Percentiles rank a stretch among this genome's conserved stretches.
These are phyloP conservation scores for Cerceris ruficornis DNA, from an alignment of 2,888 invertebrate species.

Conservation along the genomic window DNA sequence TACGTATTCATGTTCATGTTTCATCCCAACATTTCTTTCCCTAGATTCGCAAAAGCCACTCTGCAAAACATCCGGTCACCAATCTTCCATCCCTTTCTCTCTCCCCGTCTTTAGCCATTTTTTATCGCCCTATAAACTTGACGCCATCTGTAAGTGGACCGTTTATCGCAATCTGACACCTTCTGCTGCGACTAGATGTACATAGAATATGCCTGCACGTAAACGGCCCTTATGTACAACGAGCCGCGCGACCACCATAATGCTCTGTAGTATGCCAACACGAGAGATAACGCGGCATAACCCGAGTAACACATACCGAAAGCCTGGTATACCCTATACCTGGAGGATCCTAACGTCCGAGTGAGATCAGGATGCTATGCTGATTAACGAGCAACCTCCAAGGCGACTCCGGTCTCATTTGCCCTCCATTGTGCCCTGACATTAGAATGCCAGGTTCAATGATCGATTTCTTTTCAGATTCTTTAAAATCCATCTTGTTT, in stretches of 20 bases:
- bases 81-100: no score
- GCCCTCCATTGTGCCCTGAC: conserved; percentile 9
- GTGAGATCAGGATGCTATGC: conserved; percentile 54
- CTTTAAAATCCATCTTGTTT: neutral
- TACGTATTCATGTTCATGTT: no score
- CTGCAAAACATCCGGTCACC: no score
- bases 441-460: neutral
- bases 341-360: conserved; percentile 33
- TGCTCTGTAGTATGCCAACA: conserved; percentile 60
- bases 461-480: neutral
- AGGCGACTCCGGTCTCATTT: conserved; percentile 15
- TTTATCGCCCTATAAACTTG: conserved; percentile 41
- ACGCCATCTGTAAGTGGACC: conserved; percentile 50
- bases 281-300: conserved; percentile 67
- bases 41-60: no score
- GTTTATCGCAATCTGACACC: conserved; percentile 57
- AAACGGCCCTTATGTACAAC: conserved; percentile 47
- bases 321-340: conserved; percentile 15
- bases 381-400: conserved; percentile 67
- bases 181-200: conserved; percentile 34
- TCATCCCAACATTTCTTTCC: no score
- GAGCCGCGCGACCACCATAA: conserved; percentile 55
- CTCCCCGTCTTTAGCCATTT: conserved; percentile 12
- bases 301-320: conserved; percentile 42
- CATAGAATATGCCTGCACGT: conserved; percentile 38